phyloP scores from a whole-genome alignment of 2,797 vertebrate genomes.

The Protonibea diacanthus region DNA sequence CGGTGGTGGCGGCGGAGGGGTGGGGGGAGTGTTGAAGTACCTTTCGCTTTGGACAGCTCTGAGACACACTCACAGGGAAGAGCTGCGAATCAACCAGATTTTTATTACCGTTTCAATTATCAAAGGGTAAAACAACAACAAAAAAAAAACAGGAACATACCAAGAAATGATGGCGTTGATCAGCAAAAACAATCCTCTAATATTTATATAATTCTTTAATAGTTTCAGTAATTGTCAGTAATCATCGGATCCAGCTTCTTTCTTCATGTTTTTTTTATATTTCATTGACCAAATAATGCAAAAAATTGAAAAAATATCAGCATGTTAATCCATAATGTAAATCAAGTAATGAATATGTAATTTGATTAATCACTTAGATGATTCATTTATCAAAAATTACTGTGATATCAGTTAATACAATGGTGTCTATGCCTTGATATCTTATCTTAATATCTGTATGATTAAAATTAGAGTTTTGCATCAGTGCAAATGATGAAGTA shows the following conservation, averaged over 20 bases:
- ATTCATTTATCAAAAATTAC: not conserved
- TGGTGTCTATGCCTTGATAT: too few relatives aligned
- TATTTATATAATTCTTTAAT: not conserved
- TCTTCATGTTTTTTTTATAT: too few relatives aligned
- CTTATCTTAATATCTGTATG: too few relatives aligned
- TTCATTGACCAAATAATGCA: not conserved
- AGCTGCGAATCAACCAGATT: not conserved
- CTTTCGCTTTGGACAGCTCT: slow-evolving; percentile 64
- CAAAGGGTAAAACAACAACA: too few relatives aligned
- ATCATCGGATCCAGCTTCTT: too few relatives aligned
- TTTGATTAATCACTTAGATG: not conserved
- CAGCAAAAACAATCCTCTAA: not conserved
- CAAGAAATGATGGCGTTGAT: too few relatives aligned
- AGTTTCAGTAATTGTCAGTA: not conserved
- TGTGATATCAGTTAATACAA: too few relatives aligned
- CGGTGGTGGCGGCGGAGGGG: not conserved
- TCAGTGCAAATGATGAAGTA: not conserved
- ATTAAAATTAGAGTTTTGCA: not conserved
- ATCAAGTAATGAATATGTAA: not conserved
- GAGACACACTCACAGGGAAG: not conserved
- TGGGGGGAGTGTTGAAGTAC: slow-evolving; percentile 40
- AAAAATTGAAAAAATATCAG: not conserved
- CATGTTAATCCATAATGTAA: not conserved
- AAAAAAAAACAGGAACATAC: too few relatives aligned
- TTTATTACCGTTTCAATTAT: not conserved